These are phyloP conservation scores for Zapornia atra DNA, from an alignment of 2,113 vertebrate species.

Conservation along the genomic window DNA sequence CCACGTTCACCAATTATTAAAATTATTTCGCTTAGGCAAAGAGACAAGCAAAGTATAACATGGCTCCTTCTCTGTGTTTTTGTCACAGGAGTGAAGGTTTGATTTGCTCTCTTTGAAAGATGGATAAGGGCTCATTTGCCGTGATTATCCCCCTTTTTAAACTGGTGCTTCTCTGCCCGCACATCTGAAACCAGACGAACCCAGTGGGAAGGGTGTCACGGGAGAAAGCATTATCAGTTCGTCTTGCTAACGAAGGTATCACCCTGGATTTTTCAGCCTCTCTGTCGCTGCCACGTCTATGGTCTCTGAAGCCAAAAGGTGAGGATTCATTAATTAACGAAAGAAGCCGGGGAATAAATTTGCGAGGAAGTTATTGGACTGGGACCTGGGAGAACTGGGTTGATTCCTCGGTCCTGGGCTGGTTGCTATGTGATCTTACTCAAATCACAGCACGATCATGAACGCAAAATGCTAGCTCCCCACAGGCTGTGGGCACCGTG, in stretches of 20 bases:
- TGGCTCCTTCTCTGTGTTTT: neutral
- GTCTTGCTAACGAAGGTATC: neutral
- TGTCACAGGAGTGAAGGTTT: neutral
- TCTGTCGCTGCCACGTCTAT: neutral
- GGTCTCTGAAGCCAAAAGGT: neutral
- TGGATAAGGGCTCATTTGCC: neutral
- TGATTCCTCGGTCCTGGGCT: constrained; percentile 8
- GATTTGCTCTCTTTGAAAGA: neutral
- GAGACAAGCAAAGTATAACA: neutral
- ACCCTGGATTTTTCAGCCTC: neutral
- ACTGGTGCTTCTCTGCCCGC: neutral
- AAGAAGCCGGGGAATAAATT: neutral
- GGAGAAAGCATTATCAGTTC: neutral
- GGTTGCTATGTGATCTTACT: constrained; percentile 52
- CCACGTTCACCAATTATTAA: constrained; percentile 12
- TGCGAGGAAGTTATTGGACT: neutral
- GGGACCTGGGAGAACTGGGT: neutral
- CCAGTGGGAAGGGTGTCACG: neutral
- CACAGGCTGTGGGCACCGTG: neutral
- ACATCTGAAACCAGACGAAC: neutral
- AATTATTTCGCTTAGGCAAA: constrained; percentile 3
- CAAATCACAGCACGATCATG: neutral
- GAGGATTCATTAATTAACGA: constrained; percentile 20
- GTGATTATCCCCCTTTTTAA: neutral
- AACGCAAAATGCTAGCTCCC: neutral